phyloP scores from a whole-genome alignment of 2,797 vertebrate genomes.

The Huso huso region DNA sequence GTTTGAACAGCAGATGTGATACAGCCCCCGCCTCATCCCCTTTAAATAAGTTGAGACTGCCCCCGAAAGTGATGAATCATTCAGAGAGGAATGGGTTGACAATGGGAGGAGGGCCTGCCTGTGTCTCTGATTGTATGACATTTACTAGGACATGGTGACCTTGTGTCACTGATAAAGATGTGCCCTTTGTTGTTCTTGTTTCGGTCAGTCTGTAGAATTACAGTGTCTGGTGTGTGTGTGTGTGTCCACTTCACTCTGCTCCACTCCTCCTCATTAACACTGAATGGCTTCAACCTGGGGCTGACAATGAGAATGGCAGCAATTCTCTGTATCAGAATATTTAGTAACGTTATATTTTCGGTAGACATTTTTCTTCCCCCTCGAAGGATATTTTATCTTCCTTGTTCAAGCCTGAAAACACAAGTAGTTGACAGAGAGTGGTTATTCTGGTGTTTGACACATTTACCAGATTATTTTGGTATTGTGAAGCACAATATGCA shows the following conservation, averaged over 20 bases:
- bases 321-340: neutral
- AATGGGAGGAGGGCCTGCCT: conserved; percentile 9
- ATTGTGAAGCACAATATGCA: too few relatives aligned
- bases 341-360: neutral
- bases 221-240: neutral
- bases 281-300: neutral
- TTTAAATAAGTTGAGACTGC: conserved; percentile 7
- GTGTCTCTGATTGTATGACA: conserved; percentile 15
- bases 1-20: conserved; percentile 8
- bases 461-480: too few relatives aligned
- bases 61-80: conserved; percentile 10
- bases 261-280: conserved; percentile 1
- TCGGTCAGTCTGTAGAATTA: neutral
- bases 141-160: conserved; percentile 13
- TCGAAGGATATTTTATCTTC: too few relatives aligned
- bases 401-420: too few relatives aligned
- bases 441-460: too few relatives aligned
- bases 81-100: conserved; percentile 8
- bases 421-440: too few relatives aligned
- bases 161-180: conserved; percentile 12
- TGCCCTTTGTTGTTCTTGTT: neutral
- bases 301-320: neutral
- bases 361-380: too few relatives aligned
- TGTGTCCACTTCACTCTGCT: neutral
- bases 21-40: neutral